A percentile compares a stretch with the other conserved stretches of the same genome.
Conservation (phyloP, 2,113 vertebrate genomes). For the Numida meleagris region DNA sequence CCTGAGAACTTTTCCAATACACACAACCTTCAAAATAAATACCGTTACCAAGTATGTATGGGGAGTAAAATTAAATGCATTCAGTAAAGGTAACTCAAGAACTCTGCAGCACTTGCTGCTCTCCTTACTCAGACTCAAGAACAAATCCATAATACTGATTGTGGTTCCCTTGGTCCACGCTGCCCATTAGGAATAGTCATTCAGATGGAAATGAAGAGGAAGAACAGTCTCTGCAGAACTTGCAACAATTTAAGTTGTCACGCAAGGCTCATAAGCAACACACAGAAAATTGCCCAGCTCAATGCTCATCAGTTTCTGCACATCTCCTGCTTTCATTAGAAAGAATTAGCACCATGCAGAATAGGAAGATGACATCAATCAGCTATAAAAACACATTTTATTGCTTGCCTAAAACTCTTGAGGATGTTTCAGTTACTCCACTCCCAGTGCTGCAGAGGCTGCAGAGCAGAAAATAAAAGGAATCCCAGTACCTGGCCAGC, state of each 20-base stretch:
- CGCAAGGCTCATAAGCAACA: neutral
- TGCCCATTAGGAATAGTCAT: neutral
- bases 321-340: neutral
- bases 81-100: neutral
- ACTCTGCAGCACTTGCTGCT: neutral
- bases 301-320: neutral
- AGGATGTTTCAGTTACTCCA: neutral
- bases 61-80: neutral
- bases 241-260: neutral
- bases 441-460: neutral
- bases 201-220: neutral
- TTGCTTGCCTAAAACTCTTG: neutral
- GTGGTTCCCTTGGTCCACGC: neutral
- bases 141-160: neutral
- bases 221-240: neutral
- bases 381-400: neutral
- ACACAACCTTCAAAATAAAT: neutral
- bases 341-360: neutral
- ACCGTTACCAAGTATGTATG: neutral
- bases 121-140: neutral
- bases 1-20: neutral
- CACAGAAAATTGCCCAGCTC: neutral
- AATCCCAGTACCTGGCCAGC: neutral
- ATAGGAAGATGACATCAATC: neutral
- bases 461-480: neutral